phyloP scores from a whole-genome alignment of 1,140 invertebrate species.

The Drosophila orena region DNA sequence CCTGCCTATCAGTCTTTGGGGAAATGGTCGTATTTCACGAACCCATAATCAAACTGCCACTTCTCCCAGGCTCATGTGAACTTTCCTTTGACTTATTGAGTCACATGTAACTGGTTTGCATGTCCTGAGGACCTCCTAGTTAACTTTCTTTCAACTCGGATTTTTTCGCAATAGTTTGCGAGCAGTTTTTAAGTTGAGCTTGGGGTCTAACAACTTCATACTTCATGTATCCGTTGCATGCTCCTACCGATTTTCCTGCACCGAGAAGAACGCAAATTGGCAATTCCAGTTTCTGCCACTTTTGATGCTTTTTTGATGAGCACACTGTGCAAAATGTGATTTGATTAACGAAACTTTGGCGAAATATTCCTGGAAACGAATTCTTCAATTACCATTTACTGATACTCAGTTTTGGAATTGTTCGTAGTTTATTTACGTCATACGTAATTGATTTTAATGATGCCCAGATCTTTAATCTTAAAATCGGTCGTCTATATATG shows the following conservation, averaged over 20 bases:
- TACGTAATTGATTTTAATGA: too few relatives aligned
- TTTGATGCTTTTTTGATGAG: constrained; percentile 74
- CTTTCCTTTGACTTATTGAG: constrained; percentile 51
- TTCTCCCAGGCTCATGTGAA: constrained; percentile 12
- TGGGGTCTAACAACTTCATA: constrained; percentile 30
- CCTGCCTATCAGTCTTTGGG: constrained; percentile 13
- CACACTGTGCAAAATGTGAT: constrained; percentile 13
- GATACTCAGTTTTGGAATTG: too few relatives aligned
- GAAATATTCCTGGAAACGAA: too few relatives aligned
- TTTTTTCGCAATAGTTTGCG: constrained; percentile 33
- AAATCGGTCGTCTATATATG: too few relatives aligned
- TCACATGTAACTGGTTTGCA: constrained; percentile 49
- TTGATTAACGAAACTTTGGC: too few relatives aligned
- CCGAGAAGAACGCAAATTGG: constrained; percentile 62
- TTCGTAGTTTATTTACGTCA: too few relatives aligned
- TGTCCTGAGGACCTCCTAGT: constrained; percentile 49
- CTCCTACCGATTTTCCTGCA: constrained; percentile 18
- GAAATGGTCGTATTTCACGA: constrained; percentile 24
- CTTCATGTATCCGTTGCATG: constrained; percentile 22
- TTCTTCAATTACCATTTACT: too few relatives aligned
- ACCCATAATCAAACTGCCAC: constrained; percentile 24
- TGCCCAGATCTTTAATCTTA: too few relatives aligned
- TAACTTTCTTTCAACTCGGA: constrained; percentile 29
- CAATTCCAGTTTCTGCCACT: constrained; percentile 74
- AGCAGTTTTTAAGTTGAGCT: constrained; percentile 40